Percentiles rank a stretch among this genome's conserved stretches.
Conservation (phyloP, 2,113 vertebrate genomes). For the Trichomycterus rosablanca region DNA sequence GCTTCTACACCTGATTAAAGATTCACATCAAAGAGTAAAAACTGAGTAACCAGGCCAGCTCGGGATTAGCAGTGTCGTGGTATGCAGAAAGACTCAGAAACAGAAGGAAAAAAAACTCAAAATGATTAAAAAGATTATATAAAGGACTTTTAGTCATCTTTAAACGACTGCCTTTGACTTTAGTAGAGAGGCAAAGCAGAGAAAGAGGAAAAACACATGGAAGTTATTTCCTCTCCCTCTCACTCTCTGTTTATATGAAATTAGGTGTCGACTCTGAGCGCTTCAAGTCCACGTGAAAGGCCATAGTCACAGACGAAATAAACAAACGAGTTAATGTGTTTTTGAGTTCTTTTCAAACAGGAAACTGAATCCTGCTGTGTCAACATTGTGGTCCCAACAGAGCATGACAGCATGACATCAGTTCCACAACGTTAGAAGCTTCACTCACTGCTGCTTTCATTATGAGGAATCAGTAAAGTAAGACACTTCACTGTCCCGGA, state of each 20-base stretch:
- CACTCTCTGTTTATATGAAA: background rate
- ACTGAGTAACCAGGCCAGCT: no score
- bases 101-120: background rate
- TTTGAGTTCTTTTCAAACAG: no score
- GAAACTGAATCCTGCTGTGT: background rate
- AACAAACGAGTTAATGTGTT: conserved; percentile 3
- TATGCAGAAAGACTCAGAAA: conserved; percentile 19
- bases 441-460: no score
- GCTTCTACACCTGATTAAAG: no score
- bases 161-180: conserved; percentile 45
- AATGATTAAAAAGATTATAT: conserved; percentile 32
- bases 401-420: no score
- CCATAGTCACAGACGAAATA: conserved; percentile 8
- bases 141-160: conserved; percentile 21
- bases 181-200: conserved; percentile 21
- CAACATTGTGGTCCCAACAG: background rate
- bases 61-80: conserved; percentile 40
- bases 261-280: background rate
- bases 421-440: no score
- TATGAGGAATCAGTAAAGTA: no score
- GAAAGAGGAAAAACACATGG: conserved; percentile 66
- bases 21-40: conserved; percentile 71
- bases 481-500: no score
- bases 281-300: background rate
- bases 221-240: conserved; percentile 61